Conservation (phyloP, 2,888 invertebrate genomes). For the Lasioglossum vierecki region DNA sequence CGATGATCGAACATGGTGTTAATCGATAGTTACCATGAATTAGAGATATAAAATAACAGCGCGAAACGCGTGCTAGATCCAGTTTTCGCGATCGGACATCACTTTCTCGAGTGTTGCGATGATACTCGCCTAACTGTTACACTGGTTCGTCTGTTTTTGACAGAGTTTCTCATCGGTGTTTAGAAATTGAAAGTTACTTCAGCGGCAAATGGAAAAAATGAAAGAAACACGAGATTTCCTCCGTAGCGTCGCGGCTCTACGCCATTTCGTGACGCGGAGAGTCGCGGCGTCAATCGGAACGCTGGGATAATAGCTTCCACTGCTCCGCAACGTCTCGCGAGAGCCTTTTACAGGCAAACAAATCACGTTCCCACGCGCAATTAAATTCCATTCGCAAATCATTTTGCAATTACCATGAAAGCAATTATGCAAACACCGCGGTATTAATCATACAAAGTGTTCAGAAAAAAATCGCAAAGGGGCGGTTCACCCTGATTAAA, state of each 20-base stretch:
- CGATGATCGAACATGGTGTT: neutral
- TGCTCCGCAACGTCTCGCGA: neutral
- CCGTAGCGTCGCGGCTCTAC: neutral
- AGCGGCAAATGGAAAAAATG: neutral
- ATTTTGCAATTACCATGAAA: neutral
- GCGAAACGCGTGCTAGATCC: constrained; percentile 1
- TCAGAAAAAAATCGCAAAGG: neutral
- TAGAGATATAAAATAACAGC: neutral
- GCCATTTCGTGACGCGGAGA: neutral
- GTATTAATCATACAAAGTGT: neutral
- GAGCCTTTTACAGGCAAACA: neutral
- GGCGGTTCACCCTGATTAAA: neutral
- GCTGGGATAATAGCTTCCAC: neutral
- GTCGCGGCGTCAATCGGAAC: neutral
- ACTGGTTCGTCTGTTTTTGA: neutral
- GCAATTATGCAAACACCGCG: neutral
- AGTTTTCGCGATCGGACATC: neutral
- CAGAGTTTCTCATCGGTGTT: neutral
- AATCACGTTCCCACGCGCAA: neutral
- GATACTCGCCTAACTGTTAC: neutral
- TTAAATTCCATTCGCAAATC: neutral
- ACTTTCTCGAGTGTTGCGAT: constrained; percentile 29
- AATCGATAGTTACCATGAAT: constrained; percentile 11
- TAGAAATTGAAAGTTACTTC: neutral
- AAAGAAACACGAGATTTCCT: neutral